Conservation (phyloP, 2,797 vertebrate genomes). For the Ctenopoma multispine region DNA sequence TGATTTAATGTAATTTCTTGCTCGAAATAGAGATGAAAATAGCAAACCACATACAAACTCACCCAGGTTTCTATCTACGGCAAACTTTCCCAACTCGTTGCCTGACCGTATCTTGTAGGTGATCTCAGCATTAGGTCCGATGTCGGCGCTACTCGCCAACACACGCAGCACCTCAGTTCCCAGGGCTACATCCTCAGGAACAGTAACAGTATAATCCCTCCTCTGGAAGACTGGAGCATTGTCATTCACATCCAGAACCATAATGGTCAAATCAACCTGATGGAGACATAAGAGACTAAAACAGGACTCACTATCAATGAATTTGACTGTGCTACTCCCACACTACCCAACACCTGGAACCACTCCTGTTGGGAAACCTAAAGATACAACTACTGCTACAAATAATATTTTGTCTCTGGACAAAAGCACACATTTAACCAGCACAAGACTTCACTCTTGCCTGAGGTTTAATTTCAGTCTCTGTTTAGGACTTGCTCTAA, state of each 20-base stretch:
- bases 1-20: neutral
- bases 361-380: neutral
- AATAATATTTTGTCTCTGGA: neutral
- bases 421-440: too few relatives aligned
- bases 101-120: slow-evolving; percentile 91
- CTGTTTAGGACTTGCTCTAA: neutral
- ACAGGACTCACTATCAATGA: neutral
- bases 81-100: slow-evolving; percentile 94
- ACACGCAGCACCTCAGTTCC: slow-evolving; percentile 92
- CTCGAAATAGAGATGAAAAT: neutral
- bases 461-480: slow-evolving; percentile 2
- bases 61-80: slow-evolving; percentile 90
- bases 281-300: slow-evolving; percentile 49
- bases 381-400: too few relatives aligned
- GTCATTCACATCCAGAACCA: slow-evolving; percentile 96
- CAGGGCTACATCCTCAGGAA: slow-evolving; percentile 90
- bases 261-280: slow-evolving; percentile 87
- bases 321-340: neutral
- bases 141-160: slow-evolving; percentile 92
- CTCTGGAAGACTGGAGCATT: slow-evolving; percentile 96
- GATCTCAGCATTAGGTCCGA: slow-evolving; percentile 94
- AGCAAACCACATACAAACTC: slow-evolving; percentile 24
- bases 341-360: neutral
- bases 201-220: slow-evolving; percentile 89
- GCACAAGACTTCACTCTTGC: slow-evolving; percentile 3